Evolutionary conservation across 2,113 vertebrate genomes (phyloP).

Genomic region (Vidua chalybeata): DNA sequence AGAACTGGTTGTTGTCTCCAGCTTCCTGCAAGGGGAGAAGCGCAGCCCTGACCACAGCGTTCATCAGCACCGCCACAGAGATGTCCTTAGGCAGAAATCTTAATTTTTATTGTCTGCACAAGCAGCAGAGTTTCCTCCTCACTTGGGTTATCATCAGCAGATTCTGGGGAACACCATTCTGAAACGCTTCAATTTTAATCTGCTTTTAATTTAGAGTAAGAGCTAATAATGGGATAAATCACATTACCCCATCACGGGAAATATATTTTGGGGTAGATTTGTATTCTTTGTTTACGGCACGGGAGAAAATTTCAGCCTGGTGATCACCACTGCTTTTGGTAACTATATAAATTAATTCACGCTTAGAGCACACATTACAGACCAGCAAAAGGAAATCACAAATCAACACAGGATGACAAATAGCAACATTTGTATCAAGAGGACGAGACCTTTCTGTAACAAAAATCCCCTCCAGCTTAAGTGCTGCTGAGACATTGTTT

Average conservation of each 20-base stretch:
- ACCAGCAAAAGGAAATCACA: neutral
- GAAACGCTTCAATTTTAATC: neutral
- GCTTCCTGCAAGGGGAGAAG: constrained; percentile 80
- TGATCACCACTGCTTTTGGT: neutral
- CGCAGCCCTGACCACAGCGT: fast-evolving
- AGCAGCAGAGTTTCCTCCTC: neutral
- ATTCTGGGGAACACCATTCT: neutral
- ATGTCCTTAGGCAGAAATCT: neutral
- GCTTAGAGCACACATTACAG: neutral
- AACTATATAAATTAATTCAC: neutral
- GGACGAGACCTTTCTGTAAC: neutral
- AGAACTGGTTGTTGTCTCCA: constrained; percentile 93
- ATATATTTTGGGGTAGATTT: neutral
- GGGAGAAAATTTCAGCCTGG: neutral
- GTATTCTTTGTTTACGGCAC: neutral
- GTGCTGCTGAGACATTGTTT: neutral
- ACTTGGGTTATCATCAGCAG: neutral
- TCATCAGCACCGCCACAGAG: fast-evolving
- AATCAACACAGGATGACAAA: neutral
- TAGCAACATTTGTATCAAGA: neutral
- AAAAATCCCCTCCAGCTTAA: neutral
- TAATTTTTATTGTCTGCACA: neutral
- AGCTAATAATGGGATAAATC: neutral
- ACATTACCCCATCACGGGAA: neutral
- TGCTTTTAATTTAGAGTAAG: neutral